A percentile compares a stretch with the other conserved stretches of the same genome.
Conservation (phyloP, 2,797 vertebrate species). For the Microctenopoma steveboyesi region DNA sequence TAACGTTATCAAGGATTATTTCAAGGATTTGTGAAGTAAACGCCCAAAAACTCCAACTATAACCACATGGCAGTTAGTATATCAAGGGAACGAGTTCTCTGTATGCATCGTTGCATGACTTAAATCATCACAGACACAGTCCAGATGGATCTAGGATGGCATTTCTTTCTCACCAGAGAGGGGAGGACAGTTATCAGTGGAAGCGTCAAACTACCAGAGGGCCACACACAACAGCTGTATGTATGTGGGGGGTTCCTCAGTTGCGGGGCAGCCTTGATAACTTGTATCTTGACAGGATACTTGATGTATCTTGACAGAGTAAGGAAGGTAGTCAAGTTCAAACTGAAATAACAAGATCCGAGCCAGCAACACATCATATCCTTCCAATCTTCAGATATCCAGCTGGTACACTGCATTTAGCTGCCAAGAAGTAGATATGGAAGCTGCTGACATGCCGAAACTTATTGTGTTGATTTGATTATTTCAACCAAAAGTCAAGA, state of each 20-base stretch:
- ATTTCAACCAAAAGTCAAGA: conserved; percentile 20
- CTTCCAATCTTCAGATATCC: conserved; percentile 32
- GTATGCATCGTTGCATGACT: conserved; percentile 28
- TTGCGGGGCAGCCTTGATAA: conserved; percentile 11
- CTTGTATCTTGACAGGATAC: conserved; percentile 19
- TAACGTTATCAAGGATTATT: background rate
- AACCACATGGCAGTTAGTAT: conserved; percentile 21
- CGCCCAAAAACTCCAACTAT: background rate
- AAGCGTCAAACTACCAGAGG: conserved; percentile 28
- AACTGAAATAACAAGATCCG: conserved; percentile 23
- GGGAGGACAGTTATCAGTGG: conserved; percentile 26
- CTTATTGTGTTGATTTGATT: conserved; percentile 5
- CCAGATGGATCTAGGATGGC: conserved; percentile 41
- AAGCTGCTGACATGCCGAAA: conserved; percentile 27
- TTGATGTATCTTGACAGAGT: conserved; percentile 18
- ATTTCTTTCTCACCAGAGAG: conserved; percentile 11
- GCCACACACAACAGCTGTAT: conserved; percentile 22
- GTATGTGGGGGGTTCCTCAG: conserved; percentile 4
- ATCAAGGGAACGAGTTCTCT: conserved; percentile 43
- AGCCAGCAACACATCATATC: conserved; percentile 22
- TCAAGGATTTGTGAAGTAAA: no score
- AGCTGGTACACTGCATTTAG: conserved; percentile 28
- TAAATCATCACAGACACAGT: conserved; percentile 29
- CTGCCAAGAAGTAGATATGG: conserved; percentile 18
- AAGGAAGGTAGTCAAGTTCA: conserved; percentile 27